phyloP scores from a whole-genome alignment of 2,888 invertebrate genomes.

The Opisthograptis luteolata region DNA sequence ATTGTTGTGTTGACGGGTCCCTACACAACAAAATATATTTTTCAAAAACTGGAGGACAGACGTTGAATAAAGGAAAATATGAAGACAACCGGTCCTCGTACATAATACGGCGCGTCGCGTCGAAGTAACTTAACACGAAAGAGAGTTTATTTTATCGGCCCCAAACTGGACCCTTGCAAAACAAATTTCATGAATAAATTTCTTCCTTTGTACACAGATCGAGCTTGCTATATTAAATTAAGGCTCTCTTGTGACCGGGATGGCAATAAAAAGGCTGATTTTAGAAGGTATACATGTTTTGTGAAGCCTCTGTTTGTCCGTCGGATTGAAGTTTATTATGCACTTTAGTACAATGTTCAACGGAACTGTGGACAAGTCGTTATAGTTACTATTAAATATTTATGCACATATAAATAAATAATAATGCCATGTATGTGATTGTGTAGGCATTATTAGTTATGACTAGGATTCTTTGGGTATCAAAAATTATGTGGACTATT shows the following conservation, averaged over 20 bases:
- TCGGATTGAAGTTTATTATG: slow-evolving; percentile 32
- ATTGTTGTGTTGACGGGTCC: too few relatives aligned
- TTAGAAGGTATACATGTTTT: slow-evolving; percentile 45
- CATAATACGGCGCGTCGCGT: slow-evolving; percentile 47
- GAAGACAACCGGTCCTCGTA: slow-evolving; percentile 56
- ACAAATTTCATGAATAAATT: slow-evolving; percentile 84
- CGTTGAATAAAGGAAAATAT: slow-evolving; percentile 46
- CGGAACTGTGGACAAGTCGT: background rate
- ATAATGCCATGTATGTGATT: too few relatives aligned
- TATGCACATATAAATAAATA: too few relatives aligned
- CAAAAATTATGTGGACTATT: too few relatives aligned
- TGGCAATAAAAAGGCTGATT: slow-evolving; percentile 64
- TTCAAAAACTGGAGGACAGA: too few relatives aligned
- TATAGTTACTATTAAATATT: background rate
- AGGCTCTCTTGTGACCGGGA: slow-evolving; percentile 64
- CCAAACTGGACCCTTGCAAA: slow-evolving; percentile 64
- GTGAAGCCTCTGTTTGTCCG: slow-evolving; percentile 16
- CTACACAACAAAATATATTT: too few relatives aligned
- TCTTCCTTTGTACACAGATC: slow-evolving; percentile 83
- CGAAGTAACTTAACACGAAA: slow-evolving; percentile 65
- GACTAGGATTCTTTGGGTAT: too few relatives aligned
- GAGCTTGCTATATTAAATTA: slow-evolving; percentile 79
- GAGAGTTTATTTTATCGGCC: slow-evolving; percentile 71
- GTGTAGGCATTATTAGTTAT: too few relatives aligned
- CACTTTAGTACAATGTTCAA: slow-evolving; percentile 21